These are phyloP conservation scores for Equus przewalskii DNA, from an alignment of 2,113 vertebrate genomes.

Conservation along the genomic window DNA sequence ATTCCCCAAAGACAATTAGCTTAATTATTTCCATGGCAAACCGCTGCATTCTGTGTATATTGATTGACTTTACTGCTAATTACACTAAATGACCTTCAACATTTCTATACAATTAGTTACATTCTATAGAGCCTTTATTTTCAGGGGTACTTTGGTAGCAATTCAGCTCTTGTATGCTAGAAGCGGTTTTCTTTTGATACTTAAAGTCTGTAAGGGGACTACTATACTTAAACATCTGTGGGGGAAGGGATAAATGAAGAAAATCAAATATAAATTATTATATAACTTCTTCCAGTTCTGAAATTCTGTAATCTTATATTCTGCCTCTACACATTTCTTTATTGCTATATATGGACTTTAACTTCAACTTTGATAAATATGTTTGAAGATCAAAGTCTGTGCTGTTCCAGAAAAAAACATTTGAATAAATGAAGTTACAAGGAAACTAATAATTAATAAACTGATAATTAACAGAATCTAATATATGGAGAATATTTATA, in stretches of 20 bases:
- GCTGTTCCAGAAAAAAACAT: not conserved
- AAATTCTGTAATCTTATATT: slow-evolving; percentile 1
- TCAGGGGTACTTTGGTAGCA: slow-evolving; percentile 46
- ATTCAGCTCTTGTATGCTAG: slow-evolving; percentile 37
- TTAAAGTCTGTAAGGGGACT: slow-evolving; percentile 47
- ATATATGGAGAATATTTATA: not conserved
- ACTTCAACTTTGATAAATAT: slow-evolving; percentile 42
- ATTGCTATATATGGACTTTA: not conserved
- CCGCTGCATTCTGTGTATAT: slow-evolving; percentile 39
- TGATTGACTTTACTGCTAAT: slow-evolving; percentile 71
- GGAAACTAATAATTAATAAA: not conserved
- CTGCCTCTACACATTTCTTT: not conserved
- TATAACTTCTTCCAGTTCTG: slow-evolving; percentile 1
- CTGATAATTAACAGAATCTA: not conserved
- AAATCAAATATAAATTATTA: slow-evolving; percentile 54
- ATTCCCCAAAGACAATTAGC: slow-evolving; percentile 72
- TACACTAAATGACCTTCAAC: slow-evolving; percentile 74
- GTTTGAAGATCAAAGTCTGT: slow-evolving; percentile 14
- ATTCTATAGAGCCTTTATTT: slow-evolving; percentile 38
- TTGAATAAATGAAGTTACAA: not conserved
- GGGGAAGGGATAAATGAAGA: not conserved
- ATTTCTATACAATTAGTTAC: slow-evolving; percentile 59
- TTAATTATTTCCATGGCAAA: slow-evolving; percentile 71
- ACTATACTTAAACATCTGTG: not conserved
- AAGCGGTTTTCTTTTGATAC: slow-evolving; percentile 53